Evolutionary conservation across 1,140 invertebrate species (phyloP), one percentile per base, ranked within the genome.

Genomic region (Lepidurus arcticus): DNA sequence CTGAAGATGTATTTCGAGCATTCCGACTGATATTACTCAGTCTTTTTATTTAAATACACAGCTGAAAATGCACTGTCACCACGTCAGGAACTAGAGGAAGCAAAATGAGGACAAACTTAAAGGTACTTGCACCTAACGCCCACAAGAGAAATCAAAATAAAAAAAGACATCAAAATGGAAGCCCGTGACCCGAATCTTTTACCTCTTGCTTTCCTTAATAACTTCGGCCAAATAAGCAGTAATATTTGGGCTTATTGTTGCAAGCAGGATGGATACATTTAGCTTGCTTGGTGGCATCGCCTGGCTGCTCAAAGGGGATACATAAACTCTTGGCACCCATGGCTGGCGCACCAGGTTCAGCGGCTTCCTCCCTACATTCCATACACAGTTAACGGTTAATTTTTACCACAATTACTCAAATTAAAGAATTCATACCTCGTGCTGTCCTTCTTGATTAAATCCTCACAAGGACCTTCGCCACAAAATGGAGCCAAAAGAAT

Each of bases 261-360:
- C 98, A 99, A 75, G 85, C 85, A n/a, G 95, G 94, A 86, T 96
- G 89, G 80, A 99, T 93, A 85, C 98, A 99, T 81, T 91, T 92
- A 74, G 93, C 88, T 16, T 83, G 83, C 16, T 85, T 80, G 73
- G 87, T 85, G 47, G 93, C 87, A 79, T 90, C 82, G 77, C 86
- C 82, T 10, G 91, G 91, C 83, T 98, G 97, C 42, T 96, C 88
- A 83, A 99, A 94, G 11, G 98, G 98, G 83, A 99, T 97, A 85
- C 98, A 99, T 0, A 99, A 87, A 34, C 94, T 92, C 86, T 99
- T 99, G 7, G 98, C 98, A 45, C 98, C 98, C 97, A 99, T 99
- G 0, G 95, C 90, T 26, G 97, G 94, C 65, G 92, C 90, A 73
- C 91, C 91, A 81, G 90, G 86, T 82, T 96, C 94, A 21, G 88